A percentile compares a stretch with the other conserved stretches of the same genome.
Conservation (phyloP, 2,113 vertebrate genomes). For the Xenopus laevis region DNA sequence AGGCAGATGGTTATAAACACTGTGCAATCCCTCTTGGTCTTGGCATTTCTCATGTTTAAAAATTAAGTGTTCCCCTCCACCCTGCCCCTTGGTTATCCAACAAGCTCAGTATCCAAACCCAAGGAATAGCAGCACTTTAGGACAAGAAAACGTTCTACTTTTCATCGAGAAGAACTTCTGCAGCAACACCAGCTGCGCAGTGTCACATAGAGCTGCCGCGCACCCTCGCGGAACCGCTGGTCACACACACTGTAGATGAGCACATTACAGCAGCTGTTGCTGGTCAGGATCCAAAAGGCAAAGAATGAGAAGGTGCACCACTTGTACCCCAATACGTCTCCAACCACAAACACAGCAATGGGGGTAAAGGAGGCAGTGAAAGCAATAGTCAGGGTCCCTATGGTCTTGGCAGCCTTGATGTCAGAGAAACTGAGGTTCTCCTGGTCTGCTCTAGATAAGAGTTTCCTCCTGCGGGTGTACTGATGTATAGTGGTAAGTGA, state of each 20-base stretch:
- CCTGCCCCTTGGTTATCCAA: too few species aligned
- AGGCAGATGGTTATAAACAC: too few species aligned
- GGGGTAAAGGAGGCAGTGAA: conserved; percentile 71
- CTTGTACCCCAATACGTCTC: conserved; percentile 67
- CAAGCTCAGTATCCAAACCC: too few species aligned
- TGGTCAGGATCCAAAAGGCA: conserved; percentile 72
- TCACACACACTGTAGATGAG: conserved; percentile 71
- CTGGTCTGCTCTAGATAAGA: conserved; percentile 57
- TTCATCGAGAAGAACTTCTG: neutral
- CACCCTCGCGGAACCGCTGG: conserved; percentile 67
- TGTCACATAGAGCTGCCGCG: conserved; percentile 59
- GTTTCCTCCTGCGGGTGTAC: conserved; percentile 65
- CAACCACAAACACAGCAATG: conserved; percentile 71
- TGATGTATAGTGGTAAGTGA: conserved; percentile 71
- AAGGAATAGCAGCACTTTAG: too few species aligned
- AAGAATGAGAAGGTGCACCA: conserved; percentile 76
- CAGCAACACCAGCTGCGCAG: neutral
- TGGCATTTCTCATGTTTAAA: too few species aligned
- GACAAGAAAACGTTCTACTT: too few species aligned
- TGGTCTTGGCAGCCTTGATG: conserved; percentile 72
- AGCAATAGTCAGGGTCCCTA: conserved; percentile 66
- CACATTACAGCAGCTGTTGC: conserved; percentile 73
- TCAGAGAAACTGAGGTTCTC: conserved; percentile 65
- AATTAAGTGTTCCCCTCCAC: too few species aligned
- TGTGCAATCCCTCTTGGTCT: too few species aligned